These are phyloP conservation scores for Arctocebus calabarensis DNA, from an alignment of 2,797 vertebrate species.

Conservation along the genomic window DNA sequence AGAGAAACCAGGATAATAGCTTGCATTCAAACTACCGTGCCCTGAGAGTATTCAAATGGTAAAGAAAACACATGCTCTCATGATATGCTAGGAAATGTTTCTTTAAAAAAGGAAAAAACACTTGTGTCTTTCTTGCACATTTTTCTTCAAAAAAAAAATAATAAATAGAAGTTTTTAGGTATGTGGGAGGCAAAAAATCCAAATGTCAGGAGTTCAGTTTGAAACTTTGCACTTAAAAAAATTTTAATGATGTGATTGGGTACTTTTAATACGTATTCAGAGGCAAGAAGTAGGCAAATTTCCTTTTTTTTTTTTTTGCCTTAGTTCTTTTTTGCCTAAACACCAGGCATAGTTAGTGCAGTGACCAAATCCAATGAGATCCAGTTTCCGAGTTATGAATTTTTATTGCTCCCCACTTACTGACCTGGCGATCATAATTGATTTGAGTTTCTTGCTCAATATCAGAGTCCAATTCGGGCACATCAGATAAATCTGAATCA, in stretches of 20 bases:
- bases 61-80: not conserved
- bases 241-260: not conserved
- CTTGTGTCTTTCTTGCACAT: not conserved
- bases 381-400: not conserved
- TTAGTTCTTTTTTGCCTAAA: not conserved
- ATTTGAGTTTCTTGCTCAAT: slow-evolving; percentile 98
- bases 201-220: not conserved
- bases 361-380: not conserved
- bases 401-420: slow-evolving; percentile 66
- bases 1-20: slow-evolving; percentile 25
- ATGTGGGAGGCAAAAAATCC: not conserved
- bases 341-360: not conserved
- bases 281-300: not conserved
- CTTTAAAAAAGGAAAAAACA: not conserved
- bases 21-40: not conserved
- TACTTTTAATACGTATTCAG: slow-evolving; percentile 43
- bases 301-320: slow-evolving; percentile 20
- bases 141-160: slow-evolving; percentile 43
- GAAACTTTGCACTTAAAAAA: slow-evolving; percentile 8
- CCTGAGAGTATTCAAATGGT: not conserved
- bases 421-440: slow-evolving; percentile 96
- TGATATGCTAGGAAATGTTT: slow-evolving; percentile 1
- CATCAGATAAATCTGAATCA: slow-evolving; percentile 91
- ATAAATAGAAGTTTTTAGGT: slow-evolving; percentile 29
- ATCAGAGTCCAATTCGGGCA: slow-evolving; percentile 97